These are phyloP conservation scores for Hylomyscus alleni DNA, from an alignment of 2,797 vertebrate genomes.

Conservation along the genomic window DNA sequence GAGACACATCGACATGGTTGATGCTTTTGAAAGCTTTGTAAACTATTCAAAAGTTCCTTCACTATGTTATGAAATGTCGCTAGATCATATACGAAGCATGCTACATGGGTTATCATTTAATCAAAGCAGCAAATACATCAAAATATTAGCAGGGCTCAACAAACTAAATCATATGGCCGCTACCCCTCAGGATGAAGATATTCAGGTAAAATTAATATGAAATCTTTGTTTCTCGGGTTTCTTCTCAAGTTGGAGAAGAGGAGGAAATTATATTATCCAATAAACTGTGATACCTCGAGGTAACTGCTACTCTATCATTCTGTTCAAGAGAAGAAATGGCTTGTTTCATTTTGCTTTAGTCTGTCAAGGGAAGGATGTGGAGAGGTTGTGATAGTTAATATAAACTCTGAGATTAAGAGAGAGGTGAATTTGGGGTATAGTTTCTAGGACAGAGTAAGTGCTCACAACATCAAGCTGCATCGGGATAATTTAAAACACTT, in stretches of 20 bases:
- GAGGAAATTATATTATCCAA: background rate
- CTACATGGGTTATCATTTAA: background rate
- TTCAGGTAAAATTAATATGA: background rate
- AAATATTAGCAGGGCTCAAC: background rate
- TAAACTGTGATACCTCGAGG: background rate
- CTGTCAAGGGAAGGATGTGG: conserved; percentile 1
- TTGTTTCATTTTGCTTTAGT: background rate
- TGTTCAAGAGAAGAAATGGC: conserved; percentile 19
- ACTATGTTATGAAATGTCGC: conserved; percentile 49
- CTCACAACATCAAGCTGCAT: background rate
- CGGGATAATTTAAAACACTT: background rate
- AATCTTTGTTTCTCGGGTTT: conserved; percentile 4
- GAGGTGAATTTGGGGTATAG: background rate
- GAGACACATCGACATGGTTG: background rate
- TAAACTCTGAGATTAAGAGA: background rate
- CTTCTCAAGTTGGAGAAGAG: background rate
- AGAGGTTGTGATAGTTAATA: background rate
- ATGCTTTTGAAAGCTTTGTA: conserved; percentile 43
- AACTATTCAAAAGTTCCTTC: conserved; percentile 30
- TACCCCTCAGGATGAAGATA: background rate
- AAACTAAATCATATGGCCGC: background rate
- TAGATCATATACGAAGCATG: conserved; percentile 21
- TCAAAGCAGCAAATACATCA: conserved; percentile 64
- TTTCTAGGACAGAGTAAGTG: background rate
- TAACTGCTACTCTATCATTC: background rate